phyloP scores from a whole-genome alignment of 2,888 invertebrate genomes.

The Folsomia candida region DNA sequence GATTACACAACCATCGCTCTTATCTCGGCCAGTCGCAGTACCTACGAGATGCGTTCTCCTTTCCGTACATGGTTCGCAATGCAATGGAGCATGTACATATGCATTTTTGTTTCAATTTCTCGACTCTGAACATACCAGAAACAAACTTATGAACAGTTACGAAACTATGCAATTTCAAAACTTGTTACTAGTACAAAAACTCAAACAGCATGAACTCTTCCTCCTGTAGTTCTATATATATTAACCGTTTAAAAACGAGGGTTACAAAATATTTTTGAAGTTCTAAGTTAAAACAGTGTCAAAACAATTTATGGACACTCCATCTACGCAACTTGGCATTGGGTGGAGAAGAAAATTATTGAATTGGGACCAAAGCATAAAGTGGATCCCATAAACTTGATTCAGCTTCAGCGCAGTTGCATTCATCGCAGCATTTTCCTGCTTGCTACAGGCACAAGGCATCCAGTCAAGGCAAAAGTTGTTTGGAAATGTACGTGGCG shows the following conservation, averaged over 20 bases:
- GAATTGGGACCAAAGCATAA: neutral
- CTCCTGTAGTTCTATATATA: too few species aligned
- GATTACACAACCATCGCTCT: constrained; percentile 2
- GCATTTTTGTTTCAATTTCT: too few species aligned
- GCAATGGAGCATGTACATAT: too few species aligned
- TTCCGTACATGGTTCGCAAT: neutral
- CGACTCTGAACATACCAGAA: too few species aligned
- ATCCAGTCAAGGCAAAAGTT: neutral
- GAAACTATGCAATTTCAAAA: neutral
- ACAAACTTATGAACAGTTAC: neutral
- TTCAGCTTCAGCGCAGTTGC: constrained; percentile 5
- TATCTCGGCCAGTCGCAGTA: neutral
- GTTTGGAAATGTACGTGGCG: neutral
- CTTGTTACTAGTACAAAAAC: neutral
- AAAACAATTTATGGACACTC: neutral
- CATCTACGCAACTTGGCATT: constrained; percentile 1
- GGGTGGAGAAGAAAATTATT: neutral
- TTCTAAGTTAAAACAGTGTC: too few species aligned
- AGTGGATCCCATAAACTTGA: neutral
- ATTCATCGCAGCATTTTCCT: neutral
- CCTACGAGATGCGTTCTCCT: neutral
- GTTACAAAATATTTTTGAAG: too few species aligned
- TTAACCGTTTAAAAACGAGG: too few species aligned
- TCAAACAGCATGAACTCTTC: too few species aligned
- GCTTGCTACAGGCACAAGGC: neutral